These are phyloP conservation scores for Procambarus virginalis DNA, from an alignment of 1,140 invertebrate species.

Conservation along the genomic window DNA sequence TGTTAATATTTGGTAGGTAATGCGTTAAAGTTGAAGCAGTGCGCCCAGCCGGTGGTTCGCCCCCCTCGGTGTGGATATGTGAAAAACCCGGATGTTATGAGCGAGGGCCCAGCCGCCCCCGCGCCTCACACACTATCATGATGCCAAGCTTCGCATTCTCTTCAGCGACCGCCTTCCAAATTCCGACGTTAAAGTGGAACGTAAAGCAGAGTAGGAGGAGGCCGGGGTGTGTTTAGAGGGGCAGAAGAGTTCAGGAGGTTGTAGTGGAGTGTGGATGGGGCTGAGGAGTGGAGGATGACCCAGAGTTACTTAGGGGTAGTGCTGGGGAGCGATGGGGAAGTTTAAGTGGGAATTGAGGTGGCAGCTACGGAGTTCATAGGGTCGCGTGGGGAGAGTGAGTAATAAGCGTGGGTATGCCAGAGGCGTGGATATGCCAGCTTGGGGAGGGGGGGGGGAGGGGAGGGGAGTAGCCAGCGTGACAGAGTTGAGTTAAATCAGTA, in stretches of 20 bases:
- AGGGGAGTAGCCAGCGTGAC: not conserved
- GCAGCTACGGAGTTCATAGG: too few relatives aligned
- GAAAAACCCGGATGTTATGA: not conserved
- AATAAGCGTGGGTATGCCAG: not conserved
- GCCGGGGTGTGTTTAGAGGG: not conserved
- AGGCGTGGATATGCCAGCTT: too few relatives aligned
- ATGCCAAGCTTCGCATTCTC: not conserved
- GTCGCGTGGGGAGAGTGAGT: not conserved
- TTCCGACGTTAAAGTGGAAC: not conserved
- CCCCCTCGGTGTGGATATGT: not conserved
- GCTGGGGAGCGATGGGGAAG: too few relatives aligned
- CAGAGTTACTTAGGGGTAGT: too few relatives aligned
- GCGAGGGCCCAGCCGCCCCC: not conserved
- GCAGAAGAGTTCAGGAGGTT: too few relatives aligned
- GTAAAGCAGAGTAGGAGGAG: not conserved
- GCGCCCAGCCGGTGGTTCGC: not conserved
- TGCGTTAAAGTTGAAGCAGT: too few relatives aligned
- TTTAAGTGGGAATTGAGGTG: too few relatives aligned
- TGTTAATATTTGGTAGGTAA: too few relatives aligned
- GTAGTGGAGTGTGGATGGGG: too few relatives aligned
- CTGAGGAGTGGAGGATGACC: too few relatives aligned
- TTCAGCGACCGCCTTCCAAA: not conserved
- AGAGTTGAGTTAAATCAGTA: not conserved
- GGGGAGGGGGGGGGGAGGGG: not conserved
- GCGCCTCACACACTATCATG: not conserved